These are phyloP conservation scores for Drosophila azteca DNA, from an alignment of 1,140 invertebrate genomes.

Conservation along the genomic window DNA sequence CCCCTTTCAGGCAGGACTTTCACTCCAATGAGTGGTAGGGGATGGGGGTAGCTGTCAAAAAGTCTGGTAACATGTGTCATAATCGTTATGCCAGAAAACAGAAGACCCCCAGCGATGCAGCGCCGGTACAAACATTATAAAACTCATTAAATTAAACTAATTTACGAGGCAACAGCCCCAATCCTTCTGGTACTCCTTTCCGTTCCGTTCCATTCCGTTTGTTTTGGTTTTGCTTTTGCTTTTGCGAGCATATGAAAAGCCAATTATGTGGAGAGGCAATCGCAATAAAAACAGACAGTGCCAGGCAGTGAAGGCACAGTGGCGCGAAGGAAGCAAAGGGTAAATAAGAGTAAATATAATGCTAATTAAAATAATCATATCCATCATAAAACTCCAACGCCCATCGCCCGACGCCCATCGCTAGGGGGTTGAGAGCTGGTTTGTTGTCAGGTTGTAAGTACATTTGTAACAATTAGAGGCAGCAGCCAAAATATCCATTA, in stretches of 20 bases:
- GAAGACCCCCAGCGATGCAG: conserved; percentile 4
- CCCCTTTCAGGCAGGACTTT: neutral
- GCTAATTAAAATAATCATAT: conserved; percentile 83
- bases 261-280: conserved; percentile 69
- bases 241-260: conserved; percentile 77
- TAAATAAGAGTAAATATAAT: conserved; percentile 75
- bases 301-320: neutral
- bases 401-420: neutral
- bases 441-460: conserved; percentile 37
- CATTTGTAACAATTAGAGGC: conserved; percentile 73
- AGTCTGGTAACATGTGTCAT: conserved; percentile 70
- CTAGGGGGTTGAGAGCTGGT: neutral
- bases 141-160: conserved; percentile 81
- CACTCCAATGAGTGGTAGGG: neutral
- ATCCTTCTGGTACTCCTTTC: neutral
- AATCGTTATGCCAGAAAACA: conserved; percentile 66
- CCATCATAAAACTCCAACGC: conserved; percentile 63
- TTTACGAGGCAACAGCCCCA: conserved; percentile 46
- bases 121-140: conserved; percentile 40
- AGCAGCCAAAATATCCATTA: conserved; percentile 51
- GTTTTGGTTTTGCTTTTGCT: neutral
- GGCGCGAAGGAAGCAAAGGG: conserved; percentile 23
- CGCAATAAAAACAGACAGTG: conserved; percentile 30
- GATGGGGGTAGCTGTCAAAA: conserved; percentile 39
- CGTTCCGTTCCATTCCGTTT: neutral